These are phyloP conservation scores for Drosophila anomalata DNA, from an alignment of 2,888 invertebrate genomes.

Conservation along the genomic window DNA sequence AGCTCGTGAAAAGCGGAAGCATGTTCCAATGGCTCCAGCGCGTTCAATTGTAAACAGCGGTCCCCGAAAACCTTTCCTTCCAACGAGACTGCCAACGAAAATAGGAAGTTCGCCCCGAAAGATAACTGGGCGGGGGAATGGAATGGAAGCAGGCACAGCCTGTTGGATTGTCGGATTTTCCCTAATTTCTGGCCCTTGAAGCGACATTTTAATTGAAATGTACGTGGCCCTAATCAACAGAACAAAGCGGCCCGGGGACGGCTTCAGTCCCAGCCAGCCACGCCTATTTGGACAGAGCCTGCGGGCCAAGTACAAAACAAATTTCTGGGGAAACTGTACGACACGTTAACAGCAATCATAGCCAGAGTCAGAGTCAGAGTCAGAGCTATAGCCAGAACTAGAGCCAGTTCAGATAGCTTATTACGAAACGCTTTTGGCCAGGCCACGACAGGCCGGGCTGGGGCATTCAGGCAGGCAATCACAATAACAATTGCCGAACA, in stretches of 20 bases:
- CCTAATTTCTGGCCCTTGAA: slow-evolving; percentile 64
- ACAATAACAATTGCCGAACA: slow-evolving; percentile 47
- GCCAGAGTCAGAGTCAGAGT: slow-evolving; percentile 56
- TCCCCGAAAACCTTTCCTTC: slow-evolving; percentile 8
- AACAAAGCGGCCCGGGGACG: slow-evolving; percentile 45
- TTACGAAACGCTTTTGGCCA: slow-evolving; percentile 55
- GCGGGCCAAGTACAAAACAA: slow-evolving; percentile 62
- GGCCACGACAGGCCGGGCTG: not conserved
- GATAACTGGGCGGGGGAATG: slow-evolving; percentile 20
- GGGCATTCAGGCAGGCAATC: slow-evolving; percentile 41
- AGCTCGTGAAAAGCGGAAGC: slow-evolving; percentile 67
- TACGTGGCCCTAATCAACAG: slow-evolving; percentile 65
- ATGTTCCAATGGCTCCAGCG: slow-evolving; percentile 55
- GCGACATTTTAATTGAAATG: slow-evolving; percentile 77
- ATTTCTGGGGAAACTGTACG: slow-evolving; percentile 63
- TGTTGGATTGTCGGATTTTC: slow-evolving; percentile 38
- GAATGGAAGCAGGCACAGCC: slow-evolving; percentile 4
- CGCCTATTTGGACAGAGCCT: slow-evolving; percentile 34
- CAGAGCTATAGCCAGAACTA: too few relatives aligned
- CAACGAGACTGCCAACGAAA: slow-evolving; percentile 8
- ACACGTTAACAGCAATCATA: slow-evolving; percentile 76
- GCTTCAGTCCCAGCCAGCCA: slow-evolving; percentile 4
- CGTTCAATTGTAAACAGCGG: slow-evolving; percentile 60
- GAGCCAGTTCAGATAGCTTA: slow-evolving; percentile 57
- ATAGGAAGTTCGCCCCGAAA: slow-evolving; percentile 46